Percentiles rank a stretch among this genome's conserved stretches.
Conservation (phyloP, 2,797 vertebrate species). For the Betta splendens region DNA sequence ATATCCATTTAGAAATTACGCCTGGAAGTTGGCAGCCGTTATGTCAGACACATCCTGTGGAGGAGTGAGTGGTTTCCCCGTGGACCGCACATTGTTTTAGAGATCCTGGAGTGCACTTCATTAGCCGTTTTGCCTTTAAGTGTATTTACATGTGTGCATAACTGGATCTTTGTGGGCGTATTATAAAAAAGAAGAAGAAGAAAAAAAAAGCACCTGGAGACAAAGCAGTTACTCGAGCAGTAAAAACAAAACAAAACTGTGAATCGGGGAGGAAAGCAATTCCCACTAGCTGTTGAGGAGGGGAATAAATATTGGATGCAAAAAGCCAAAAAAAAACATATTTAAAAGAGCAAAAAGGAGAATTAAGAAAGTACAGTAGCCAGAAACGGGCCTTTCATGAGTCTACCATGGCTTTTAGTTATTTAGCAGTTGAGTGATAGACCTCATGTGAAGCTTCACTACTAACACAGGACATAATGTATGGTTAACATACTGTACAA, state of each 20-base stretch:
- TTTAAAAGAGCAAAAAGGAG: conserved; percentile 32
- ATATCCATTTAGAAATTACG: conserved; percentile 34
- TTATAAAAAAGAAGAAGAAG: too few relatives aligned
- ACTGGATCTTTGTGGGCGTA: conserved; percentile 57
- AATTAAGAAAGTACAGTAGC: conserved; percentile 42
- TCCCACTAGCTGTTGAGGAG: conserved; percentile 30
- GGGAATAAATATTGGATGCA: conserved; percentile 43
- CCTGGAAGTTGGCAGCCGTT: conserved; percentile 37
- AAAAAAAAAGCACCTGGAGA: conserved; percentile 56
- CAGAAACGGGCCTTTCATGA: too few relatives aligned
- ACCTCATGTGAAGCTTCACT: too few relatives aligned
- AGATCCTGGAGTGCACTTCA: conserved; percentile 48
- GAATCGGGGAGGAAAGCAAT: conserved; percentile 48
- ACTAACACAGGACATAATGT: too few relatives aligned
- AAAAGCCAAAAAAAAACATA: conserved; percentile 27
- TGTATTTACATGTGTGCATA: conserved; percentile 52
- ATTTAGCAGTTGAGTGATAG: conserved; percentile 47
- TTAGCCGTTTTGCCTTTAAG: conserved; percentile 46
- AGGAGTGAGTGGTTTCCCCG: conserved; percentile 34
- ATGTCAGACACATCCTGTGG: conserved; percentile 35
- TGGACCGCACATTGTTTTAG: conserved; percentile 5
- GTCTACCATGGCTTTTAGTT: conserved; percentile 50
- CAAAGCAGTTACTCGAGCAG: conserved; percentile 51
- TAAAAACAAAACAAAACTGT: conserved; percentile 45
- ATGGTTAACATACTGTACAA: too few relatives aligned